Conservation (phyloP, 2,113 vertebrate species). For the Centropus unirufus region DNA sequence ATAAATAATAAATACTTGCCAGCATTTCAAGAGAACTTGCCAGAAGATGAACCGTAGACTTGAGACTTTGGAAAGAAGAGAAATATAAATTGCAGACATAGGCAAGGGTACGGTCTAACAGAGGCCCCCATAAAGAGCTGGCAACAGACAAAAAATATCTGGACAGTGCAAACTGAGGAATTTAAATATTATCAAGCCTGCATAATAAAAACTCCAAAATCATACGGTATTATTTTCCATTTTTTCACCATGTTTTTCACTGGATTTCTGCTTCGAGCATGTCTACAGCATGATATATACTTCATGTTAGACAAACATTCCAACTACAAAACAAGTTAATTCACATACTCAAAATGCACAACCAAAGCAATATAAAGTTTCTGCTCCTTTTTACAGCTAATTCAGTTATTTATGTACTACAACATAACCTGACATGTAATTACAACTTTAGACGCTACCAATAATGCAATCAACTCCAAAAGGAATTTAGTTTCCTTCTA, state of each 20-base stretch:
- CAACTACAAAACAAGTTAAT: not conserved
- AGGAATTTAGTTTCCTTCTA: not conserved
- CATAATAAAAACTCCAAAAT: not conserved
- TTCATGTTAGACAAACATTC: not conserved
- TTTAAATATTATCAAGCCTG: not conserved
- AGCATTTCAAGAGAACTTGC: slow-evolving; percentile 50
- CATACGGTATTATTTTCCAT: not conserved
- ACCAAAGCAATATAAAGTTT: not conserved
- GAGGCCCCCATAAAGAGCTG: slow-evolving; percentile 37
- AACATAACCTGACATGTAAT: not conserved
- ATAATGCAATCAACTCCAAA: not conserved
- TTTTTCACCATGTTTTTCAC: not conserved
- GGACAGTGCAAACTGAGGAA: not conserved
- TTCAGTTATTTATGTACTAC: not conserved
- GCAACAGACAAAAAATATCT: not conserved
- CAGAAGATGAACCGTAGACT: slow-evolving; percentile 45
- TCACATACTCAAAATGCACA: not conserved
- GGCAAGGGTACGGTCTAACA: slow-evolving; percentile 33
- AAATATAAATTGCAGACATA: slow-evolving; percentile 24
- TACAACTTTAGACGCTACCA: not conserved
- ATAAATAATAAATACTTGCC: not conserved
- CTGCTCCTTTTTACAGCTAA: not conserved
- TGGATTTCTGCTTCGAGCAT: not conserved
- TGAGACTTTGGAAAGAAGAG: slow-evolving; percentile 35
- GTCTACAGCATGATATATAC: not conserved